These are phyloP conservation scores for Trachelus stipa DNA, from an alignment of 2,888 invertebrate genomes.

Conservation along the genomic window DNA sequence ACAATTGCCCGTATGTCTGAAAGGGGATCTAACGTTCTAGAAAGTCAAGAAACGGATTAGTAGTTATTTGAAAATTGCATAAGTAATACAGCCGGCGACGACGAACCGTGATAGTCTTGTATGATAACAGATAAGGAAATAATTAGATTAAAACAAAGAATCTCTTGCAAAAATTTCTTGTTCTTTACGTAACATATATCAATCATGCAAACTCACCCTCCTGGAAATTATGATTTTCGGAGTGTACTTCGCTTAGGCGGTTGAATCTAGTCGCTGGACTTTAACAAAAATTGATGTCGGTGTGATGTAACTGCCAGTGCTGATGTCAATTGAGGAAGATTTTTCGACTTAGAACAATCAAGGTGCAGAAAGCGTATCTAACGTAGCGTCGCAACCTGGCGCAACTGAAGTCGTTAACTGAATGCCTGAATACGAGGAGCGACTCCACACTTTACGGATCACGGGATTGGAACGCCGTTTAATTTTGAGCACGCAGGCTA, in stretches of 20 bases:
- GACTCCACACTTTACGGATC: slow-evolving; percentile 29
- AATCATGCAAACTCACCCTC: slow-evolving; percentile 46
- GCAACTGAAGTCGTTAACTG: not conserved
- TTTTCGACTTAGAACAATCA: not conserved
- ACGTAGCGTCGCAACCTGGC: not conserved
- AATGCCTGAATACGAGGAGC: slow-evolving; percentile 19
- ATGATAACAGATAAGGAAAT: not conserved
- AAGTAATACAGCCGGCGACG: not conserved
- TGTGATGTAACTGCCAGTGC: not conserved
- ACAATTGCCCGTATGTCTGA: not conserved
- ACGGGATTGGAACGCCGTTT: slow-evolving; percentile 35
- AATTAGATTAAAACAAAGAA: not conserved
- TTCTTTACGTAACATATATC: not conserved
- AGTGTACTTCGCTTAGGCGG: slow-evolving; percentile 37
- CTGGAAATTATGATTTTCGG: slow-evolving; percentile 38
- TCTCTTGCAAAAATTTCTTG: not conserved
- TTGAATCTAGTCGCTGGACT: not conserved
- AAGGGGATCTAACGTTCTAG: not conserved
- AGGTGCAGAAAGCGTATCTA: not conserved
- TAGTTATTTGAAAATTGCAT: not conserved
- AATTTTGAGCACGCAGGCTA: not conserved
- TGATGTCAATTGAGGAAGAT: not conserved
- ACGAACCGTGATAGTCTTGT: not conserved
- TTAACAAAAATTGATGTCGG: slow-evolving; percentile 20
- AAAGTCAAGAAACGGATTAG: not conserved